phyloP scores from a whole-genome alignment of 2,797 vertebrate species.

The Pantherophis vulpinus region DNA sequence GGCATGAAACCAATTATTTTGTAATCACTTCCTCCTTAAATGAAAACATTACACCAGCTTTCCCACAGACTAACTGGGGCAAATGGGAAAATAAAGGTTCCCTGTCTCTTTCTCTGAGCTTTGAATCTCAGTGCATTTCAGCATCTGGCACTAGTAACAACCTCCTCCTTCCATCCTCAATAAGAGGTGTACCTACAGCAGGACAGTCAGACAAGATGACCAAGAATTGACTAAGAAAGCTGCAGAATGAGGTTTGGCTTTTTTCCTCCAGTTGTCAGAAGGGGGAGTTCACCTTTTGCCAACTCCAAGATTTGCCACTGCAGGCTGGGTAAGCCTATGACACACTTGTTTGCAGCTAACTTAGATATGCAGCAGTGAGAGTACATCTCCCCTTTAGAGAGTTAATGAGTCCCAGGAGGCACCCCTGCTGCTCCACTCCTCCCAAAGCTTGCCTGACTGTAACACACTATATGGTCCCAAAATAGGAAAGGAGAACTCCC shows the following conservation, averaged over 20 bases:
- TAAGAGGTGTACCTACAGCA: background rate
- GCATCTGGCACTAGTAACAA: background rate
- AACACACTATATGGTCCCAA: background rate
- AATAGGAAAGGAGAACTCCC: conserved; percentile 20
- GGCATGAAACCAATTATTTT: background rate
- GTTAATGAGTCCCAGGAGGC: conserved; percentile 28
- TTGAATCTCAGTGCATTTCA: background rate
- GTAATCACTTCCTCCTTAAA: background rate
- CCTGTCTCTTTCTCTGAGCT: background rate
- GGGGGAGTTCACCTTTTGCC: background rate
- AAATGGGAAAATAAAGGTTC: too few species aligned
- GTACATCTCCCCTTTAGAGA: background rate
- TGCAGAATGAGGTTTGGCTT: background rate
- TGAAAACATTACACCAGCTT: conserved; percentile 21
- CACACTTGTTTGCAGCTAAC: background rate
- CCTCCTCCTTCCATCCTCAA: background rate
- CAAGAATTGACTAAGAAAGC: background rate
- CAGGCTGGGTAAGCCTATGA: background rate
- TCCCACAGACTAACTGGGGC: background rate
- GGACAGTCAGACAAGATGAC: background rate
- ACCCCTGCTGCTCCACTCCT: conserved; percentile 8
- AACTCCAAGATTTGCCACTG: background rate
- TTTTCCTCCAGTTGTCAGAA: background rate
- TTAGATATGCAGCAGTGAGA: background rate
- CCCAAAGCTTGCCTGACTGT: conserved; percentile 2